phyloP scores from a whole-genome alignment of 2,113 vertebrate genomes.

The Cardinalis cardinalis region DNA sequence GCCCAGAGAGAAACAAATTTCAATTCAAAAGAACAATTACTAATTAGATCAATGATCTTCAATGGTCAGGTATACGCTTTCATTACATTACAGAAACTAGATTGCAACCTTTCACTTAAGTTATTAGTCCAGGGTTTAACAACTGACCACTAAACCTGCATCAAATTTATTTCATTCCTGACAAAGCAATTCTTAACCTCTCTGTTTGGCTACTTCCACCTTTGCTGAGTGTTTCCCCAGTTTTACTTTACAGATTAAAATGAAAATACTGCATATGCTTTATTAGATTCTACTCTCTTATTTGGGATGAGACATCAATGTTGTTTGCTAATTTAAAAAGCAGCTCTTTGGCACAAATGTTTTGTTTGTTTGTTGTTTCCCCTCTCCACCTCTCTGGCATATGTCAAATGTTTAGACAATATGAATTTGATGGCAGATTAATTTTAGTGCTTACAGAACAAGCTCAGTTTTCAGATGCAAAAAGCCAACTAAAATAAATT shows the following conservation, averaged over 20 bases:
- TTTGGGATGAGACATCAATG: conserved; percentile 15
- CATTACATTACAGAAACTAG: not conserved
- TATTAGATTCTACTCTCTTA: conserved; percentile 27
- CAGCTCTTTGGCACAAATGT: conserved; percentile 4
- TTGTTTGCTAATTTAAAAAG: conserved; percentile 31
- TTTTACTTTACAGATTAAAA: conserved; percentile 43
- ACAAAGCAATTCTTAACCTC: not conserved
- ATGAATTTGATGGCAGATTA: conserved; percentile 26
- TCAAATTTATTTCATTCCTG: not conserved
- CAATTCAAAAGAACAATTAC: not conserved
- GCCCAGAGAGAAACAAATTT: not conserved
- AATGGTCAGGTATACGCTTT: not conserved
- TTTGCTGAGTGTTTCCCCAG: not conserved
- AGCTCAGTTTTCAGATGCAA: conserved; percentile 9
- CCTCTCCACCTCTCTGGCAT: not conserved
- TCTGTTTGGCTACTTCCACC: not conserved
- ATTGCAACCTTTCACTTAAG: not conserved
- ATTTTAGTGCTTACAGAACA: not conserved
- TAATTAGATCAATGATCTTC: not conserved
- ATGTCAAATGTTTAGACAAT: conserved; percentile 2
- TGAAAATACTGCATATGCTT: conserved; percentile 11
- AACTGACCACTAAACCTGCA: not conserved
- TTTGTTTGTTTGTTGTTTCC: not conserved
- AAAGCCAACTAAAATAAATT: not conserved
- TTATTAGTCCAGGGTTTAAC: not conserved